Percentiles rank a stretch among this genome's conserved stretches.
Conservation (phyloP, 2,888 invertebrate species). For the Torymus auratus region DNA sequence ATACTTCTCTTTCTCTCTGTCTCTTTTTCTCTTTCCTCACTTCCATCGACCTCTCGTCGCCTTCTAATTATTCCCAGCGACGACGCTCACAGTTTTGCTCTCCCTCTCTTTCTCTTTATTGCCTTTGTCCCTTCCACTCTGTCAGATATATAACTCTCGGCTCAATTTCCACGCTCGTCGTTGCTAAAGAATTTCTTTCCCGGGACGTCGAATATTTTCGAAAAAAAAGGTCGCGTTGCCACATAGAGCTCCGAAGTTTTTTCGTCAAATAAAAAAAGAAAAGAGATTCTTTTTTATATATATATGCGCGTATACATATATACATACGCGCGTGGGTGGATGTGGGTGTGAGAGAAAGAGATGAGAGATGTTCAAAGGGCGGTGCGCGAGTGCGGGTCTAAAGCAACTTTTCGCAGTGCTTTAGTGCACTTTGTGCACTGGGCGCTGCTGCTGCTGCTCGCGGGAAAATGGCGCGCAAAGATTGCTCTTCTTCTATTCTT, state of each 20-base stretch:
- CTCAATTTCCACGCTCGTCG: conserved; percentile 48
- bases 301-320: background rate
- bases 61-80: background rate
- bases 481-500: background rate
- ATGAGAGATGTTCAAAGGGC: background rate
- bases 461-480: background rate
- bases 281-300: background rate
- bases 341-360: background rate
- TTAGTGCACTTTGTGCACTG: too few relatives aligned
- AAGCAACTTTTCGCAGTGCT: too few relatives aligned
- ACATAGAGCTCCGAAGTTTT: background rate
- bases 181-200: conserved; percentile 42
- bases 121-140: conserved; percentile 33
- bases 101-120: background rate
- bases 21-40: background rate
- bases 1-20: background rate
- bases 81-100: too few relatives aligned
- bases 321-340: background rate
- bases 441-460: background rate
- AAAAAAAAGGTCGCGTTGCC: background rate
- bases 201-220: background rate
- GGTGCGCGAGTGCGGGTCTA: too few relatives aligned
- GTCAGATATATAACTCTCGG: conserved; percentile 38
- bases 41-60: conserved; percentile 13
- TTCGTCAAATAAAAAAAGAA: background rate